phyloP scores from a whole-genome alignment of 1,140 invertebrate species.

The Eupristina koningsbergeri region DNA sequence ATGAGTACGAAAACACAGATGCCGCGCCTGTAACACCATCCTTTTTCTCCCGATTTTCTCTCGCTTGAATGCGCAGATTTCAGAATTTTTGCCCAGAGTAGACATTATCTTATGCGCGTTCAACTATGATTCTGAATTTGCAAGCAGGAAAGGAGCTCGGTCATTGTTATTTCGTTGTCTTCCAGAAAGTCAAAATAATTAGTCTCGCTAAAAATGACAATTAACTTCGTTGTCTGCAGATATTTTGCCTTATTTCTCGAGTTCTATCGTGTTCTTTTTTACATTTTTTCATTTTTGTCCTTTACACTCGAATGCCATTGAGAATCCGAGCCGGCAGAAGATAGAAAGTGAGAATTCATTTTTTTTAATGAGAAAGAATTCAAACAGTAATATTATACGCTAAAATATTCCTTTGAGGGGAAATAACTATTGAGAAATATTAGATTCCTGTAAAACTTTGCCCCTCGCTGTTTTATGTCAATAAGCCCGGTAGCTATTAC shows the following conservation, averaged over 20 bases:
- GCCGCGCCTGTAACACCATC: background rate
- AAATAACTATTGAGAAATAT: too few relatives aligned
- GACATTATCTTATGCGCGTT: background rate
- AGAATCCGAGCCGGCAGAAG: background rate
- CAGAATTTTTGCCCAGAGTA: background rate
- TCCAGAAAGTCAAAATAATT: constrained; percentile 38
- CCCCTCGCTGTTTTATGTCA: background rate
- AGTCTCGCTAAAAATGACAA: constrained; percentile 30
- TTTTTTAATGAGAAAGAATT: background rate
- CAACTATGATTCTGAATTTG: background rate
- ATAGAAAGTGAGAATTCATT: background rate
- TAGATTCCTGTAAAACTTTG: background rate
- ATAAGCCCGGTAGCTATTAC: too few relatives aligned
- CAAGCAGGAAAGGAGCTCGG: background rate
- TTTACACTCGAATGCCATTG: background rate
- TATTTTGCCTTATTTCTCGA: background rate
- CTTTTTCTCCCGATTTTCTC: background rate
- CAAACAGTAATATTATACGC: background rate
- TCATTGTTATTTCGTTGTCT: constrained; percentile 21
- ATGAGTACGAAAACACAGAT: background rate
- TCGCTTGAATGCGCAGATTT: background rate
- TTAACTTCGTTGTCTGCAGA: constrained; percentile 30
- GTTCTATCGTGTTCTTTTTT: too few relatives aligned
- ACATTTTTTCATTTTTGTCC: background rate
- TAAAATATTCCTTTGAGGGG: background rate